Evolutionary conservation across 2,888 invertebrate species (phyloP), one percentile per base, ranked within the genome.

Genomic region (Aethes cnicana): DNA sequence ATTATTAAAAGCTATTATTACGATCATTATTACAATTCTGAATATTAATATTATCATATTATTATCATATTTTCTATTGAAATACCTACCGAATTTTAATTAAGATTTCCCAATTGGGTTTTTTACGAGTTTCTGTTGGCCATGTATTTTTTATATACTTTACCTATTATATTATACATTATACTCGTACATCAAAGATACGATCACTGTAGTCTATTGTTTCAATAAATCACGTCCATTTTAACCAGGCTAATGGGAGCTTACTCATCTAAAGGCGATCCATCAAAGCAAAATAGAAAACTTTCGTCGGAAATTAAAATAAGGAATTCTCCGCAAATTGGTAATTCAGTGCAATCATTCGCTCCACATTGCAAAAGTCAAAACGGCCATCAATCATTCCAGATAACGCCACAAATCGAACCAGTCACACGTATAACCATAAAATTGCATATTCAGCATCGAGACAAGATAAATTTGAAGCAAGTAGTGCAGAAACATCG

Each of bases 381-480:
- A 66, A 70, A 68, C 56, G 62, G 59, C 68, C 64, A 82, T 82
- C 81, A 75, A 82, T 82, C 81, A 81, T 72, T 64, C 62, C 64
- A 77, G 74, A 79, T 78, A 79, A 81, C 72, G 65, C 68, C 69
- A 76, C 76, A 74, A 80, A 80, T 79, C 71, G 73, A 77, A 71
- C 70, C 71, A 74, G 73, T 69, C 71, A 77, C 66, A 72, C 66
- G 76, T 66, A 72, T 75, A 74, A 74, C 75, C 69, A 77, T 74
- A 79, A 81, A 79, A 73, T 77, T 78, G 74, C 76, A 81, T 77
- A 77, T 75, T 82, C 81, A 81, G 74, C 72, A 66, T 57, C 58
- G 60, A 64, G 63, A 63, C 63, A 72, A 70, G 68, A 78, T 76
- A 75, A 67, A 79, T 76, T 76, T 62, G 64, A 63, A 66, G 62